These are phyloP conservation scores for Acanthosepion pharaonis DNA, from an alignment of 2,888 invertebrate genomes.

Conservation along the genomic window DNA sequence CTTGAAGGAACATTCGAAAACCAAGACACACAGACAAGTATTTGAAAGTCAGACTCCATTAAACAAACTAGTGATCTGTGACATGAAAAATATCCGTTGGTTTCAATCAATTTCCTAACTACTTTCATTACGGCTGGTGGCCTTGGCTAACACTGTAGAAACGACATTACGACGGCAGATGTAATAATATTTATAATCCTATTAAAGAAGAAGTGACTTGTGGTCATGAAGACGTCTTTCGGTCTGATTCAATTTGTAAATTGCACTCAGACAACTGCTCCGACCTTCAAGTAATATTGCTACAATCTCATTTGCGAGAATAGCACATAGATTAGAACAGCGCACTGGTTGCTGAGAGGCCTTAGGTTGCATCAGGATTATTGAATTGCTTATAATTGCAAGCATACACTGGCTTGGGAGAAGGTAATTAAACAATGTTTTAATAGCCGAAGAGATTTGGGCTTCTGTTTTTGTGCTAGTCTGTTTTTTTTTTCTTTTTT, in stretches of 20 bases:
- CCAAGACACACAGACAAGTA: too few species aligned
- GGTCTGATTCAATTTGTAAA: conserved; percentile 23
- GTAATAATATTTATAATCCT: conserved; percentile 33
- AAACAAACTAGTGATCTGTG: neutral
- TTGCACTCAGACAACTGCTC: conserved; percentile 2
- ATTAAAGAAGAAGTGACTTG: conserved; percentile 20
- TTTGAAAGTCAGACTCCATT: neutral
- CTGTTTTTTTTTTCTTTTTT: too few species aligned
- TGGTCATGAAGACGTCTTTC: neutral
- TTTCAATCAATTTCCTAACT: neutral
- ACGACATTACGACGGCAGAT: neutral
- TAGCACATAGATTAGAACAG: neutral
- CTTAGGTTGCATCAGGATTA: neutral
- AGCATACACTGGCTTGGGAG: too few species aligned
- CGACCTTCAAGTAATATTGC: neutral
- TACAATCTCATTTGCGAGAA: neutral
- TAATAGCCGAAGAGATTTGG: too few species aligned
- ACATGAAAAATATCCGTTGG: neutral
- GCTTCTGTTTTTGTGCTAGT: too few species aligned
- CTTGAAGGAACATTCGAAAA: too few species aligned
- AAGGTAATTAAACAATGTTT: too few species aligned
- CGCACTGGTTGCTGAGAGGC: neutral
- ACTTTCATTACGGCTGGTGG: neutral
- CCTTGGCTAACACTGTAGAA: conserved; percentile 2
- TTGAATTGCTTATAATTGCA: neutral